Base-by-base conservation (phyloP, 2,113 vertebrate species). In the Corythoichthys haematopterus region DNA sequence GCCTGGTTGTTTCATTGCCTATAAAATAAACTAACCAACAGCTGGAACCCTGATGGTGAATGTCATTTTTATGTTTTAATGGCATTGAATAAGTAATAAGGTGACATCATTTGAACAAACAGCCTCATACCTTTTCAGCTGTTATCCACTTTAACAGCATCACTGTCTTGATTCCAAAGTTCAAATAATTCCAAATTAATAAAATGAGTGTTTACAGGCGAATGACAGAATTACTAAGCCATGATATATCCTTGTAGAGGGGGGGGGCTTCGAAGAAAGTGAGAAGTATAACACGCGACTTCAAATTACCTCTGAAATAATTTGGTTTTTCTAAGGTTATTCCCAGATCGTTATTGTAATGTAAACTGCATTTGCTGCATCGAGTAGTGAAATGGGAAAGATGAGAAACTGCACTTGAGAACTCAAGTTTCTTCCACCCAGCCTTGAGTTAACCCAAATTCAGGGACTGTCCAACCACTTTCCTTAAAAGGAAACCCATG, bases 341-440 rank as follows among this genome's bases (percentile, higher is more conserved):
- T 67, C 57, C 69, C 77, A 72, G 62, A 28, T 62, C 72, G 70
- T 65, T 70, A 59, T 80, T 77, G 20, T 71, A 83, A 83, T 80
- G 16, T 40, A 76, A 82, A 78, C 71, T 82, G 83, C 74, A 84
- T 74, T 83, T 81, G 68, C 58, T 71, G 66, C 65, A 71, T 13
- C 1, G 12, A 46, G 37, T 13, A 66, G 47, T 68, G 11, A n/a
- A 78, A 70, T 66, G 66, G 63, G 71, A 75, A 71, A 53, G n/a
- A 66, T 69, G 60, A 71, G 66, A 70, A 66, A 62, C n/a, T 77
- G 45, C 65, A 4, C 60, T 52, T 16, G 64, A 67, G 69, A 77
- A 64, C 55, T 20, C 45, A 68, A 72, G 65, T 78, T 70, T 68
- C 62, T 72, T 67, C 37, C 20, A 65, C 71, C 60, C 45, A 72